A percentile compares a stretch with the other conserved stretches of the same genome.
Conservation (phyloP, 23 tunicate species). For the Trididemnum nubilum region DNA sequence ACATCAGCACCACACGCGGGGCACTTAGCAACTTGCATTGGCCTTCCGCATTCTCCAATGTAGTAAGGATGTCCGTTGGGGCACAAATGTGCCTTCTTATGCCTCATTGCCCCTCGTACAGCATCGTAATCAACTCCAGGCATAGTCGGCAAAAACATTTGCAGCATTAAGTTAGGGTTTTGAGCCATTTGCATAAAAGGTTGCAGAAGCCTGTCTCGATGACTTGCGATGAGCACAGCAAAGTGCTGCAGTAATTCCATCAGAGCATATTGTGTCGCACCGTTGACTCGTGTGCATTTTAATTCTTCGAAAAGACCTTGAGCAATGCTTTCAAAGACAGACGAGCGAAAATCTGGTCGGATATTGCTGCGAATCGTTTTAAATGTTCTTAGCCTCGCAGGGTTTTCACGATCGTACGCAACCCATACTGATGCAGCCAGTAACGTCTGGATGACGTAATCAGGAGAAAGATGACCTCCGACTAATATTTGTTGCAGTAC, state of each 20-base stretch:
- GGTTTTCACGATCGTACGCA: background rate
- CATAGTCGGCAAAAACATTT: conserved; percentile 43
- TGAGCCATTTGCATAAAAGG: background rate
- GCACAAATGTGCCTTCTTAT: conserved; percentile 34
- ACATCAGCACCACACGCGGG: conserved; percentile 52
- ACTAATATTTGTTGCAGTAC: conserved; percentile 5
- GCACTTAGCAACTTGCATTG: conserved; percentile 49
- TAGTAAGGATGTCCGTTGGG: conserved; percentile 73
- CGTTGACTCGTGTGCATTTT: background rate
- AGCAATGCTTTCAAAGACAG: background rate
- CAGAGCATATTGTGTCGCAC: conserved; percentile 2
- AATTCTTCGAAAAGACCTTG: conserved; percentile 8
- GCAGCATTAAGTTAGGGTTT: background rate
- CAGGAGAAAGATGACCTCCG: conserved; percentile 26
- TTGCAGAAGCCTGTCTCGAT: background rate
- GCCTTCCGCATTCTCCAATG: conserved; percentile 64
- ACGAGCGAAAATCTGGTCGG: background rate
- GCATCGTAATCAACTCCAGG: conserved; percentile 28
- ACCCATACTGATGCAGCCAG: conserved; percentile 52
- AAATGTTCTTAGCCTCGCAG: background rate
- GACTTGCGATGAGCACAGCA: background rate
- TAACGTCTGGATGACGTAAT: conserved; percentile 30
- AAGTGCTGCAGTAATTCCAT: conserved; percentile 6
- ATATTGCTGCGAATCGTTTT: background rate
- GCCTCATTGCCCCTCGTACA: conserved; percentile 20